Conservation (phyloP, 2,888 invertebrate genomes). For the Amaurobius ferox region DNA sequence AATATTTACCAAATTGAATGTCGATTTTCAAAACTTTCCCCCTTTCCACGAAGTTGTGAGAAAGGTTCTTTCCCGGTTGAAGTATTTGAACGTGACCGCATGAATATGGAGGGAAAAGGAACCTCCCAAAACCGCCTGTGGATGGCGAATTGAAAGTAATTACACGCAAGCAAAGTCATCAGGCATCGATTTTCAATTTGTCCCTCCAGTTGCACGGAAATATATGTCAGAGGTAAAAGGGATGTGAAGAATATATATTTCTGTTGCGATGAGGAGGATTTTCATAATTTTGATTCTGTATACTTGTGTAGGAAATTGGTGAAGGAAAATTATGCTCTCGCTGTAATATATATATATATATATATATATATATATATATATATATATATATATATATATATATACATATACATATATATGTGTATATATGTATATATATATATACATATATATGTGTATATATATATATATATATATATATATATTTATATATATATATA, state of each 20-base stretch:
- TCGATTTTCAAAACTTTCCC: neutral
- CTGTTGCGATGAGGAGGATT: too few species aligned
- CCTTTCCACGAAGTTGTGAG: neutral
- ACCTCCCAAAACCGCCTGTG: neutral
- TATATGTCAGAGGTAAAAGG: neutral
- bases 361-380: too few species aligned
- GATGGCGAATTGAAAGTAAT: neutral
- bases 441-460: too few species aligned
- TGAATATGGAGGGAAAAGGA: neutral
- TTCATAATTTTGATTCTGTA: too few species aligned
- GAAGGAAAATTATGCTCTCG: too few species aligned
- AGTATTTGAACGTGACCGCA: slow-evolving; percentile 8
- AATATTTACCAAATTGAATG: neutral
- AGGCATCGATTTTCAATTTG: slow-evolving; percentile 8
- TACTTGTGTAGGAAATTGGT: too few species aligned
- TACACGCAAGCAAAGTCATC: neutral
- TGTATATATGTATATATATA: too few species aligned
- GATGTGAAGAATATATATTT: neutral
- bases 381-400: too few species aligned
- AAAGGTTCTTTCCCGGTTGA: neutral
- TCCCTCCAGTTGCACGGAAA: neutral
- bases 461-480: too few species aligned
- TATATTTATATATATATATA: too few species aligned
- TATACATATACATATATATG: too few species aligned
- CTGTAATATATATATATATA: too few species aligned